Evolutionary conservation across 64 coral and sea anemone species (phyloP), one percentile per base, ranked within the genome.

Genomic region (Platygyra sinensis): DNA sequence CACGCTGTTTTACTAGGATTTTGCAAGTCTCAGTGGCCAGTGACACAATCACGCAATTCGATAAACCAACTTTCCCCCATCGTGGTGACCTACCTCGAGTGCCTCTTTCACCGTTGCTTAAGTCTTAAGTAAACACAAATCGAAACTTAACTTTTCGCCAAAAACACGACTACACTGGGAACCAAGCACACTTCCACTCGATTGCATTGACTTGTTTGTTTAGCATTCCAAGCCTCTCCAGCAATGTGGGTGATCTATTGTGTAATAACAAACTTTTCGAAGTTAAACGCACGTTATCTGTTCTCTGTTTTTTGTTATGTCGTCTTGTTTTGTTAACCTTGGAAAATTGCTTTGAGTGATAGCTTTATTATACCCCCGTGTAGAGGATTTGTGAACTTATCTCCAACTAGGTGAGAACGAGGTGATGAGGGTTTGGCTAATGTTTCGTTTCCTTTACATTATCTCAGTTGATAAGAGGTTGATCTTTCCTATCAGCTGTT

Each of bases 401-500:
- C 25, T 63, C 20, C 57, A 61, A 60, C 52, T 62, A 85, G 32
- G 60, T 83, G 61, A 67, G 25, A 83, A 83, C 61, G 30, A 67
- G 81, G 61, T 85, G 81, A 24, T 85, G 81, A 85, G 27, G 63
- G 8, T 2, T 33, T 31, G 12, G 5, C 63, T 85, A 85, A 85
- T 85, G 11, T 49, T 42, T 51, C 22, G 33, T 67, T 83, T 83
- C 80, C 80, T 55, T 42, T 67, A 19, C 24, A 22, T 85, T 72
- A 85, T 85, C 81, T 85, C 32, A 52, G 29, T 50, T 72, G 18
- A 85, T 85, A 51, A 69, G 63, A 85, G 63, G 62, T 27, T 20
- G 30, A 50, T 71, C 63, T 49, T 14, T 11, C 27, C 32, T 85
- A 85, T 85, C 81, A 72, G 62, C 63, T 17, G 36, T 22, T 71